Percentiles rank a stretch among this genome's conserved stretches.
These are phyloP conservation scores for Eubasilissa regina DNA, from an alignment of 1,140 invertebrate species.

Conservation along the genomic window DNA sequence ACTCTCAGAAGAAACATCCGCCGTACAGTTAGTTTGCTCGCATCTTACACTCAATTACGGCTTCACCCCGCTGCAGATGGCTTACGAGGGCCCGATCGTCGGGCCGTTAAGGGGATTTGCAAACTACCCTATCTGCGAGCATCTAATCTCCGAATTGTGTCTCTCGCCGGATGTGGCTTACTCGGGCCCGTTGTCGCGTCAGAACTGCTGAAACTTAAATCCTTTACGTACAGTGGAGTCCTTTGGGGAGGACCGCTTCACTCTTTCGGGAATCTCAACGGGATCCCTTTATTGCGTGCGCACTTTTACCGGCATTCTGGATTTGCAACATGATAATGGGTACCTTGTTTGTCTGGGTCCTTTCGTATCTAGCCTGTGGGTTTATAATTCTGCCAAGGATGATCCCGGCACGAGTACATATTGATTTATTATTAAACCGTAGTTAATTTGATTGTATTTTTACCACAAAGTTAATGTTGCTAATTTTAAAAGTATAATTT, in stretches of 20 bases:
- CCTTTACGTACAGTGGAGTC: constrained; percentile 48
- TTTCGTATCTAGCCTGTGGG: neutral
- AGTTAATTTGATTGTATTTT: too few relatives aligned
- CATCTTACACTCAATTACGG: neutral
- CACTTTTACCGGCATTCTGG: constrained; percentile 11
- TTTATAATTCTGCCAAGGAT: neutral
- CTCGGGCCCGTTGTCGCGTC: constrained; percentile 40
- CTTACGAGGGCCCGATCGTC: constrained; percentile 48
- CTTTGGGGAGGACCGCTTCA: constrained; percentile 3
- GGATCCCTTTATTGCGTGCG: constrained; percentile 5
- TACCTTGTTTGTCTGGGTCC: neutral
- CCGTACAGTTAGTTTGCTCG: neutral
- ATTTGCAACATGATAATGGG: constrained; percentile 2
- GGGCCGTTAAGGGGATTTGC: constrained; percentile 55
- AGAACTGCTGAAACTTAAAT: constrained; percentile 50
- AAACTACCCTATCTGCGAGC: constrained; percentile 54
- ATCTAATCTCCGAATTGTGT: constrained; percentile 56
- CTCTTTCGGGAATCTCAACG: neutral
- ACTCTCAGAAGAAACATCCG: too few relatives aligned
- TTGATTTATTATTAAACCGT: too few relatives aligned
- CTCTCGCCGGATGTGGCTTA: constrained; percentile 35
- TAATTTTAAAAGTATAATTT: too few relatives aligned
- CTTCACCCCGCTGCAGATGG: constrained; percentile 42
- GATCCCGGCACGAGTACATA: too few relatives aligned
- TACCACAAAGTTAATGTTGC: too few relatives aligned